Evolutionary conservation across 2,797 vertebrate species (phyloP).

Genomic region (Galago senegalensis): DNA sequence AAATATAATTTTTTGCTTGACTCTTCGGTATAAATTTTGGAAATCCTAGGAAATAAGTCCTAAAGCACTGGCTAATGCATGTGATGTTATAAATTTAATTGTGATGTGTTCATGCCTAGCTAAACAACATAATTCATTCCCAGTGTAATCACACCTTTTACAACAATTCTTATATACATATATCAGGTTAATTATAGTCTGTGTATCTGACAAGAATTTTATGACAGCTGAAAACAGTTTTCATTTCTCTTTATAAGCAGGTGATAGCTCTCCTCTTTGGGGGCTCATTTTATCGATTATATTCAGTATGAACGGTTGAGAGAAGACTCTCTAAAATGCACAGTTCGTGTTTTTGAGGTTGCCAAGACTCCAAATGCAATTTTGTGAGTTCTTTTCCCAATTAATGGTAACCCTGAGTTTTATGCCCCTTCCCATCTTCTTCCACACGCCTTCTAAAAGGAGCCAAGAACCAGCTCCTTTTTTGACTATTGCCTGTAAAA

Average conservation of each 20-base stretch:
- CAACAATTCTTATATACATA: conserved; percentile 75
- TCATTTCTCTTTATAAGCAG: conserved; percentile 80
- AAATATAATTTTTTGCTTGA: conserved; percentile 77
- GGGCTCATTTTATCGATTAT: conserved; percentile 62
- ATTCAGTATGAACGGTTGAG: conserved; percentile 24
- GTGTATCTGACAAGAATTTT: conserved; percentile 73
- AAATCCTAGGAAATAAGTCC: conserved; percentile 81
- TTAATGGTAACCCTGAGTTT: not conserved
- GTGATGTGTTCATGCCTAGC: conserved; percentile 74
- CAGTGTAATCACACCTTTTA: conserved; percentile 79
- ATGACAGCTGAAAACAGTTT: conserved; percentile 79
- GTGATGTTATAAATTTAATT: conserved; percentile 81
- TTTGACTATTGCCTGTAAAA: not conserved
- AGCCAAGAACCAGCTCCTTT: not conserved
- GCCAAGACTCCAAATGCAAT: not conserved
- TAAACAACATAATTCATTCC: conserved; percentile 82
- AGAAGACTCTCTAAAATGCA: not conserved
- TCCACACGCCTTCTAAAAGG: not conserved
- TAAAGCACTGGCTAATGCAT: conserved; percentile 73
- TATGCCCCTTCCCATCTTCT: not conserved
- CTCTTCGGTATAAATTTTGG: conserved; percentile 70
- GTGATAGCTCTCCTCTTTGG: conserved; percentile 63
- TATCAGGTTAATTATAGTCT: conserved; percentile 82
- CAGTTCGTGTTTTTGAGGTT: not conserved
- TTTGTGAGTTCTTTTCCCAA: not conserved